These are phyloP conservation scores for Ammodramus savannarum DNA, from an alignment of 2,113 vertebrate genomes.

Conservation along the genomic window DNA sequence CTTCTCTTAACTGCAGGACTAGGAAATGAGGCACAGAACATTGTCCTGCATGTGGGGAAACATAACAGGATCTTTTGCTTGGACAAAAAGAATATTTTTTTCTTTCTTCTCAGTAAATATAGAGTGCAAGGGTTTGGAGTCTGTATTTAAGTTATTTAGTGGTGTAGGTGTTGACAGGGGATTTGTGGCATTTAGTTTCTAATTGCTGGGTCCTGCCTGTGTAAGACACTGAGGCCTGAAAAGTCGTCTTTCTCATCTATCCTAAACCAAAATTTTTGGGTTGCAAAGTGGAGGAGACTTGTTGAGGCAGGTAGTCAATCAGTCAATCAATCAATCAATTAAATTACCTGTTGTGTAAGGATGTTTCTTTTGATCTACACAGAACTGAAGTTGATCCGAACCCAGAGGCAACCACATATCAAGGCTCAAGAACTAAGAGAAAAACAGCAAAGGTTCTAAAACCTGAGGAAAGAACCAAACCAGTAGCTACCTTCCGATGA, in stretches of 20 bases:
- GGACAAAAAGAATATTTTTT: neutral
- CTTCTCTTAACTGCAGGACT: neutral
- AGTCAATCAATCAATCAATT: neutral
- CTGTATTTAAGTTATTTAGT: neutral
- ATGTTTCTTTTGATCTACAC: neutral
- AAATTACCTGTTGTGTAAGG: neutral
- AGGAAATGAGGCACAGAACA: neutral
- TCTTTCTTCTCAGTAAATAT: neutral
- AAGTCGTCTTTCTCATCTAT: neutral
- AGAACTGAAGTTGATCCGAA: neutral
- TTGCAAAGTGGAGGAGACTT: neutral
- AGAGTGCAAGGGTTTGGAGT: neutral
- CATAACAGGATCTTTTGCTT: neutral
- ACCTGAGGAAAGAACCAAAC: neutral
- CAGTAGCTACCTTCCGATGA: neutral
- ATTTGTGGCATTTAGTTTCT: neutral
- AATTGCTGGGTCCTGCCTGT: neutral
- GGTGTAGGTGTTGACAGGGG: neutral
- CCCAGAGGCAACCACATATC: neutral
- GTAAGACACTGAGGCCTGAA: neutral
- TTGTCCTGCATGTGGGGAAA: neutral
- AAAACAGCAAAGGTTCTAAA: neutral
- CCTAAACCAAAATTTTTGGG: neutral
- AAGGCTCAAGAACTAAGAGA: neutral
- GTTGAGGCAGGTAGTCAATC: neutral